Evolutionary conservation across 2,113 vertebrate species (phyloP).

Genomic region (Varanus komodoensis): DNA sequence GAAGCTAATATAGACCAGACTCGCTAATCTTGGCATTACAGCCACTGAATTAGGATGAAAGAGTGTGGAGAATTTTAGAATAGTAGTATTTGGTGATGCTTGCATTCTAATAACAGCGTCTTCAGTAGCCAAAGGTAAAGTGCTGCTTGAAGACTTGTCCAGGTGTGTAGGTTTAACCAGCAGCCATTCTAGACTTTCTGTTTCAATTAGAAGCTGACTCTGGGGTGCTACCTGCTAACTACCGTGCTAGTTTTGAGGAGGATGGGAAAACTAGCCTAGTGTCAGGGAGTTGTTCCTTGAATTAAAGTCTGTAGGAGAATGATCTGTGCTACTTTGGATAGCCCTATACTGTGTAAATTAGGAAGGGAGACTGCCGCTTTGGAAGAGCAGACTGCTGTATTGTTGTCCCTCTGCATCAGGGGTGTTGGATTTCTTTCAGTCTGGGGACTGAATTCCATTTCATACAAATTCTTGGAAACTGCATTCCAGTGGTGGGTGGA

Average conservation of each 20-base stretch:
- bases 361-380: background rate
- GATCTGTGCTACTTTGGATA: background rate
- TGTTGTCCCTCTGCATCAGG: background rate
- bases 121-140: slow-evolving; percentile 56
- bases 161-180: slow-evolving; percentile 22
- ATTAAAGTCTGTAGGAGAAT: background rate
- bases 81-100: slow-evolving; percentile 49
- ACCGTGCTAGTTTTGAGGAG: background rate
- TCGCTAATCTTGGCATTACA: slow-evolving; percentile 38
- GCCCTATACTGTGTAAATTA: background rate
- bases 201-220: background rate
- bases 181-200: background rate
- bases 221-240: background rate
- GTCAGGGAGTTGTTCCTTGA: background rate
- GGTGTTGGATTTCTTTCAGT: too few species aligned
- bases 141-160: background rate
- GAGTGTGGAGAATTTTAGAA: slow-evolving; percentile 55
- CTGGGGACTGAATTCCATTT: too few species aligned
- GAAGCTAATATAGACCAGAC: slow-evolving; percentile 32
- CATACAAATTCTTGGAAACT: too few species aligned
- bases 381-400: background rate
- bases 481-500: too few species aligned
- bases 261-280: background rate
- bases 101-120: slow-evolving; percentile 61
- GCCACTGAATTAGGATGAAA: slow-evolving; percentile 61